Percentiles rank a stretch among this genome's conserved stretches.
phyloP scores from a whole-genome alignment of 2,797 vertebrate species.

The Geotrypetes seraphini region DNA sequence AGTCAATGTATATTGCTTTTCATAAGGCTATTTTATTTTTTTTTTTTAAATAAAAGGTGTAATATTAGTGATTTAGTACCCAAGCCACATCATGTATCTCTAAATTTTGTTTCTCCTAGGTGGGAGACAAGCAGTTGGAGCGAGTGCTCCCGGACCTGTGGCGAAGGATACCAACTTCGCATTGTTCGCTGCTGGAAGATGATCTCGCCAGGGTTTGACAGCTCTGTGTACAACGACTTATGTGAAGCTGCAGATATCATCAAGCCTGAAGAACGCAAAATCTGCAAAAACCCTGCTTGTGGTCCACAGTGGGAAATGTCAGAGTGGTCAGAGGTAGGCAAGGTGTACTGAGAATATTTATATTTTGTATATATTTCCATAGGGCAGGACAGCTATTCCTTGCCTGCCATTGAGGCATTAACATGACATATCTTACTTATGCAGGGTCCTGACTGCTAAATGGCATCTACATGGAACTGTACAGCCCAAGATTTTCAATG shows the following conservation, averaged over 20 bases:
- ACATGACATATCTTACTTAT: too few relatives aligned
- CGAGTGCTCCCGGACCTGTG: constrained; percentile 88
- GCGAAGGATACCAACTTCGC: constrained; percentile 88
- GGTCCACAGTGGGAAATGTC: constrained; percentile 98
- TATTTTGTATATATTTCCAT: too few relatives aligned
- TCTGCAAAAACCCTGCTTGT: constrained; percentile 84
- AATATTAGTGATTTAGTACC: too few relatives aligned
- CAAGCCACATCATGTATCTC: too few relatives aligned
- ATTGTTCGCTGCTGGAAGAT: constrained; percentile 97
- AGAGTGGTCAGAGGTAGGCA: constrained; percentile 82
- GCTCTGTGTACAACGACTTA: constrained; percentile 91
- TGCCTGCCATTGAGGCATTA: too few relatives aligned
- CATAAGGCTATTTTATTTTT: too few relatives aligned
- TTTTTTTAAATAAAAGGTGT: too few relatives aligned
- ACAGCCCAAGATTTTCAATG: too few relatives aligned
- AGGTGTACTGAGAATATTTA: not conserved
- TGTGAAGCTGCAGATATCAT: constrained; percentile 81
- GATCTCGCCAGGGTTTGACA: constrained; percentile 90
- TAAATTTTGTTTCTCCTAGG: constrained; percentile 36
- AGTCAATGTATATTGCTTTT: too few relatives aligned
- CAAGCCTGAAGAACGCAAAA: constrained; percentile 75
- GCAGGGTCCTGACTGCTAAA: too few relatives aligned
- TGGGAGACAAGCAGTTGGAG: constrained; percentile 98
- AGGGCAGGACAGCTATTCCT: too few relatives aligned
- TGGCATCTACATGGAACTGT: too few relatives aligned